Evolutionary conservation across 2,113 vertebrate genomes (phyloP).

Genomic region (Cricetomys ansorgei): DNA sequence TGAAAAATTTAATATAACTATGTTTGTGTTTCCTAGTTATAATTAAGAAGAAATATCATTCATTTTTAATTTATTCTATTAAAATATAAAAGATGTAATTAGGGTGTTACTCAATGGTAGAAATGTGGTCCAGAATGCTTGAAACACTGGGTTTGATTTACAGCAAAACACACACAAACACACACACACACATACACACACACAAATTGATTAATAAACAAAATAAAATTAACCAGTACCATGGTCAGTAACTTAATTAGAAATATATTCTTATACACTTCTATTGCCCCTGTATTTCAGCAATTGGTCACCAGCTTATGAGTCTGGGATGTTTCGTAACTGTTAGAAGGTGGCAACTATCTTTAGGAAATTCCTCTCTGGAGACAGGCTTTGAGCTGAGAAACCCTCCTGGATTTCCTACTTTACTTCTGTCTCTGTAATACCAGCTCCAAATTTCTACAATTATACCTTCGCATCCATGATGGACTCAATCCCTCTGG

Average conservation of each 20-base stretch:
- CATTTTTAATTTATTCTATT: background rate
- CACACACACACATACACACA: background rate
- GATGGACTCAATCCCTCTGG: background rate
- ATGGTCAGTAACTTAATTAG: background rate
- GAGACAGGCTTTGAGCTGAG: background rate
- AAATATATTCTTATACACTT: background rate
- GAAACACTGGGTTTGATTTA: background rate
- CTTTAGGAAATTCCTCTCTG: background rate
- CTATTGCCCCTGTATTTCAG: background rate
- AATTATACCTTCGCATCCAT: background rate
- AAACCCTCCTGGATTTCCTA: background rate
- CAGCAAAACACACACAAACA: background rate
- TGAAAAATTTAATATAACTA: background rate
- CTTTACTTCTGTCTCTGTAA: background rate
- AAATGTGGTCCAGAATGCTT: background rate
- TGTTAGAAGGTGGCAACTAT: background rate
- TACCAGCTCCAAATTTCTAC: background rate
- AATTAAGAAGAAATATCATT: background rate
- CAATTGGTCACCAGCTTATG: background rate
- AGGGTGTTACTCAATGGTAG: background rate
- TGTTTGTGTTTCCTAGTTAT: background rate
- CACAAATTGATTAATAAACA: background rate
- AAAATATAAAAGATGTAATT: background rate
- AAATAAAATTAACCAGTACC: background rate
- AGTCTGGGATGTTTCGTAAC: background rate